phyloP scores from a whole-genome alignment of 1,140 invertebrate genomes.

The Hypothenemus hampei region DNA sequence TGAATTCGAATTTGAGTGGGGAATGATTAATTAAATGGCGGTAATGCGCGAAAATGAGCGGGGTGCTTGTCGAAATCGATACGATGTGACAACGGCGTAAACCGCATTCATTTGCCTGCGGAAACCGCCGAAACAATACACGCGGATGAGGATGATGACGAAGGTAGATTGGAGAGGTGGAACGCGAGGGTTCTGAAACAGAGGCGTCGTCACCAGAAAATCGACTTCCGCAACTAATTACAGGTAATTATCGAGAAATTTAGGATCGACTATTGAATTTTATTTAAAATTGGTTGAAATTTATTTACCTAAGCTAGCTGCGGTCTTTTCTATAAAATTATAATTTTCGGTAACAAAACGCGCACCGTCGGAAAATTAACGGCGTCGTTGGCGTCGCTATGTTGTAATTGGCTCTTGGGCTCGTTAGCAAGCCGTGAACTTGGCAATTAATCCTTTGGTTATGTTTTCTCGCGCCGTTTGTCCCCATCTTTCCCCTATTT shows the following conservation, averaged over 20 bases:
- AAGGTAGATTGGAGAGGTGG: too few species aligned
- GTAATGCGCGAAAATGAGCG: conserved; percentile 38
- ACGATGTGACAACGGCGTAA: conserved; percentile 14
- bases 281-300: neutral
- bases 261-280: too few species aligned
- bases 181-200: too few species aligned
- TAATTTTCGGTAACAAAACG: neutral
- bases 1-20: too few species aligned
- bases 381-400: conserved; percentile 25
- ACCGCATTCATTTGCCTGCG: conserved; percentile 20
- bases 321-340: neutral
- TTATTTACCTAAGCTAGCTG: neutral
- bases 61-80: conserved; percentile 12
- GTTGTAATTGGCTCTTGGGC: conserved; percentile 40
- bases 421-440: conserved; percentile 47
- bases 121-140: conserved; percentile 18
- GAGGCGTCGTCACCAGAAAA: conserved; percentile 1
- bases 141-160: neutral
- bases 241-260: too few species aligned
- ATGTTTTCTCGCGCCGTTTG: conserved; percentile 19
- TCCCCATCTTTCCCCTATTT: neutral
- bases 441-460: conserved; percentile 48
- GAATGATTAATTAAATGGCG: conserved; percentile 35
- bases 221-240: too few species aligned
- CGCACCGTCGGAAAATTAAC: conserved; percentile 14